phyloP scores from a whole-genome alignment of 1,140 invertebrate species.

The Argopecten irradians region DNA sequence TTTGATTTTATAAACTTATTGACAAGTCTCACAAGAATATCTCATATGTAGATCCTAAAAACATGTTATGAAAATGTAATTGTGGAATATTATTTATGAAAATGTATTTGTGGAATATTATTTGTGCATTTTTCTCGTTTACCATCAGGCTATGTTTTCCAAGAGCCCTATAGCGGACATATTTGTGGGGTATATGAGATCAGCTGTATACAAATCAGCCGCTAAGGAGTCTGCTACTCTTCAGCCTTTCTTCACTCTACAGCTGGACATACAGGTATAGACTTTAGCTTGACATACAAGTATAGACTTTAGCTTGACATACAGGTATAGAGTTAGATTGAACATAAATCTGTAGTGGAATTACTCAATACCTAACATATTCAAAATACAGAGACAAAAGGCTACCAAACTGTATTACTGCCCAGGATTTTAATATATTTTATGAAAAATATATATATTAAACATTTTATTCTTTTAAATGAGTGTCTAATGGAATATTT shows the following conservation, averaged over 20 bases:
- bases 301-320: slow-evolving; percentile 88
- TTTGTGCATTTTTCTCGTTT: no score
- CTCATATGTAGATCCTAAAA: no score
- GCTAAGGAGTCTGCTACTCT: slow-evolving; percentile 85
- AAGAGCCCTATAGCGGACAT: slow-evolving; percentile 94
- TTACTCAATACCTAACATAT: neutral
- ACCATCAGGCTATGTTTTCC: slow-evolving; percentile 83
- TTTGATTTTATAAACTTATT: no score
- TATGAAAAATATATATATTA: no score
- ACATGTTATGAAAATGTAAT: no score
- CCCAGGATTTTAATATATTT: no score
- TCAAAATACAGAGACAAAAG: neutral
- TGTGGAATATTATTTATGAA: no score
- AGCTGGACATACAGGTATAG: slow-evolving; percentile 93
- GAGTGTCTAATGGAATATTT: no score
- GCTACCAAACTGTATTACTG: no score
- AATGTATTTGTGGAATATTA: no score
- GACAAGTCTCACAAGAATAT: no score
- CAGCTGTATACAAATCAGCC: slow-evolving; percentile 85
- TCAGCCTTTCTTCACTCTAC: slow-evolving; percentile 95
- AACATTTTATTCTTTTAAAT: no score
- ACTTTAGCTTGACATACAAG: slow-evolving; percentile 92
- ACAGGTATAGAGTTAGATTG: slow-evolving; percentile 85
- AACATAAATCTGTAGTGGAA: slow-evolving; percentile 85
- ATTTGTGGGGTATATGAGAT: slow-evolving; percentile 92